Conservation (phyloP, 2,113 vertebrate species). For the Callithrix jacchus region DNA sequence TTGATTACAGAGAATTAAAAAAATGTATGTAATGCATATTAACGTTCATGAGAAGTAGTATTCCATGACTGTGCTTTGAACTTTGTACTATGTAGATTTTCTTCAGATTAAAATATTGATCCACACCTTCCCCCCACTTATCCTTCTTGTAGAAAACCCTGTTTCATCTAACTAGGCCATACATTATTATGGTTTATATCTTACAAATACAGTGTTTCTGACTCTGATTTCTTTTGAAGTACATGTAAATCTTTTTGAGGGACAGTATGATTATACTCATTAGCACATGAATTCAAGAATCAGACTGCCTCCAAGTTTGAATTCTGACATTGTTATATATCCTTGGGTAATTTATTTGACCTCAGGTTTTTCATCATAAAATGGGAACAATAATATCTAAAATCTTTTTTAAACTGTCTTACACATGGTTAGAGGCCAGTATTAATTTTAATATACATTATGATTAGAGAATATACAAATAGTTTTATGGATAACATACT, state of each 20-base stretch:
- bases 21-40: neutral
- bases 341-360: neutral
- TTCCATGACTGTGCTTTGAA: neutral
- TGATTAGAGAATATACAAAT: neutral
- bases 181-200: neutral
- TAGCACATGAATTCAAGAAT: conserved; percentile 5
- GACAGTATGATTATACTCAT: neutral
- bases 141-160: neutral
- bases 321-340: conserved; percentile 39
- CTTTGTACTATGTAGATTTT: neutral
- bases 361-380: conserved; percentile 16
- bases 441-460: neutral
- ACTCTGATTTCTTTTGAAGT: conserved; percentile 21
- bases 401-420: conserved; percentile 6
- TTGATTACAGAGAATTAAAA: neutral
- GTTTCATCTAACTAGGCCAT: neutral
- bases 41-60: conserved; percentile 38
- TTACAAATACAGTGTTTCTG: conserved; percentile 24
- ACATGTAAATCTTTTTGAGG: neutral
- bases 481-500: neutral
- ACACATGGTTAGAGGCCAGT: neutral
- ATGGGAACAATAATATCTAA: neutral
- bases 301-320: neutral
- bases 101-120: conserved; percentile 20
- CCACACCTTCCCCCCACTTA: neutral